Conservation (phyloP, 1,140 invertebrate genomes). For the Drosophila ogumai region DNA sequence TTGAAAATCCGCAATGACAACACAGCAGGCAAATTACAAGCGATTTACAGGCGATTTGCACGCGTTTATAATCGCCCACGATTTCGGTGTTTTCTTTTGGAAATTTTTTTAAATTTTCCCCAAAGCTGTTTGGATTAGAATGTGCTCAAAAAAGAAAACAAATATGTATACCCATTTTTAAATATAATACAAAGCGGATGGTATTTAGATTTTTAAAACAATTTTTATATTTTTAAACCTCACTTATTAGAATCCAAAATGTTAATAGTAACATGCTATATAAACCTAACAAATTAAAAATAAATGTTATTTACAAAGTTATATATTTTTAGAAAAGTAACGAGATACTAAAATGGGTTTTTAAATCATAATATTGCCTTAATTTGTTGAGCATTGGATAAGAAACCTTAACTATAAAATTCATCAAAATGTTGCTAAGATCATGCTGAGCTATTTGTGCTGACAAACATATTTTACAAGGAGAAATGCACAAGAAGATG, state of each 20-base stretch:
- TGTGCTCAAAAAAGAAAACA: background rate
- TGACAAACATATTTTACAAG: background rate
- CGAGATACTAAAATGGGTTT: no score
- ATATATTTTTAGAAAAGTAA: no score
- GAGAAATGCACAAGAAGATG: background rate
- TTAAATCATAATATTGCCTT: background rate
- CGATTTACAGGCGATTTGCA: slow-evolving; percentile 33
- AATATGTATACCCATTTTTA: background rate
- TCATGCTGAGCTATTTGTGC: background rate
- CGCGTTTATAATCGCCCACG: slow-evolving; percentile 29
- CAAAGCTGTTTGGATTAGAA: slow-evolving; percentile 11
- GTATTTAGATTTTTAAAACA: background rate
- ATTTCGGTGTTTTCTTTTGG: slow-evolving; percentile 11
- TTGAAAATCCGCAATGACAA: slow-evolving; percentile 29
- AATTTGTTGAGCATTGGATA: background rate
- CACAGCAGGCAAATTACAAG: slow-evolving; percentile 39
- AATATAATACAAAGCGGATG: background rate
- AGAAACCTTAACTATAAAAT: background rate
- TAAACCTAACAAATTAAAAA: no score
- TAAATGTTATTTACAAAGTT: no score
- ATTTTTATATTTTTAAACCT: background rate
- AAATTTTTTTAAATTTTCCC: background rate
- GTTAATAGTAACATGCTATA: no score
- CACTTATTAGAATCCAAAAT: no score
- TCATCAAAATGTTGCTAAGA: background rate